These are phyloP conservation scores for Sebastolobus alascanus DNA, from an alignment of 2,797 vertebrate genomes.

Conservation along the genomic window DNA sequence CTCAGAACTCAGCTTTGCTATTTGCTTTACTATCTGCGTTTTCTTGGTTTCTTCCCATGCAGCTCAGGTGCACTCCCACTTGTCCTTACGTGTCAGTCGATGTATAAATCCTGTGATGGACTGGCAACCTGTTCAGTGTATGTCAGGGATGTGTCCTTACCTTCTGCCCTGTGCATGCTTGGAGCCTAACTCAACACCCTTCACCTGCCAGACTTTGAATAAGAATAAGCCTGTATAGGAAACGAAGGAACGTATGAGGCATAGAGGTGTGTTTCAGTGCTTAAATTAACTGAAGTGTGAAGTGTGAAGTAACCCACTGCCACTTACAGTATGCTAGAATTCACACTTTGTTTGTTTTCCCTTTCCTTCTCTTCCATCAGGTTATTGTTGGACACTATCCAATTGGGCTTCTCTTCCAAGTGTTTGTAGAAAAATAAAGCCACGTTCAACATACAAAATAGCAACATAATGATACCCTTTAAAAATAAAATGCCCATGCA, in stretches of 20 bases:
- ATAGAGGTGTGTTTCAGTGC: not conserved
- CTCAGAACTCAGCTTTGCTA: not conserved
- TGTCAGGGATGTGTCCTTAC: conserved; percentile 10
- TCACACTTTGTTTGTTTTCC: not conserved
- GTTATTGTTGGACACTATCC: not conserved
- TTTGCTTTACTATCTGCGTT: not conserved
- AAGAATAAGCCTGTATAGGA: conserved; percentile 21
- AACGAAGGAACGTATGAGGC: conserved; percentile 10
- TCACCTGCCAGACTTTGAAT: conserved; percentile 12
- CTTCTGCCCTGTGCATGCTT: conserved; percentile 16
- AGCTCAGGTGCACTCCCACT: not conserved
- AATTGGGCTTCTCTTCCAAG: not conserved
- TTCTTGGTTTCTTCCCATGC: conserved; percentile 1
- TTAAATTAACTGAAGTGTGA: not conserved
- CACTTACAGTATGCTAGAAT: not conserved
- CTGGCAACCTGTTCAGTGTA: conserved; percentile 14
- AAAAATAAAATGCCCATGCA: not conserved
- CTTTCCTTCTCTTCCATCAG: not conserved
- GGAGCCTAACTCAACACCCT: not conserved
- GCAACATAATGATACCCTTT: not conserved
- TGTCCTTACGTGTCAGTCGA: conserved; percentile 8
- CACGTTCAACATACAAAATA: not conserved
- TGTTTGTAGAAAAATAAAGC: not conserved
- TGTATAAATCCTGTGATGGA: conserved; percentile 6
- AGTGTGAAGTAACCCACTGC: not conserved